These are phyloP conservation scores for Ylistrum balloti DNA, from an alignment of 1,140 invertebrate species.

Conservation along the genomic window DNA sequence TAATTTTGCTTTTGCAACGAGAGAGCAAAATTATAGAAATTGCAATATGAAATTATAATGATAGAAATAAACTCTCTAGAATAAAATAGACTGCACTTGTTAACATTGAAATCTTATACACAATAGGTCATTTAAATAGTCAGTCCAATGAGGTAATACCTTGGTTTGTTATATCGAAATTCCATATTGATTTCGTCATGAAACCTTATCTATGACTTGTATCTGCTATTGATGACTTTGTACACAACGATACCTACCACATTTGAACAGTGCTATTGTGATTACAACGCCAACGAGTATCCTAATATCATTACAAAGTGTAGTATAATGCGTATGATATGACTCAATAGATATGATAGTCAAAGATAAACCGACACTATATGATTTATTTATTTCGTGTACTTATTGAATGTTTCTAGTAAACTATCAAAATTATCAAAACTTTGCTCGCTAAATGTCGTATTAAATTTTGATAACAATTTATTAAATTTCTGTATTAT, in stretches of 20 bases:
- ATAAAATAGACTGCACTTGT: not conserved
- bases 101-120: conserved; percentile 6
- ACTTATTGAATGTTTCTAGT: not conserved
- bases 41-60: too few relatives aligned
- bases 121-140: conserved; percentile 21
- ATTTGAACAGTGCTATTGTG: not conserved
- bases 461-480: not conserved
- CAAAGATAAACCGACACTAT: not conserved
- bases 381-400: not conserved
- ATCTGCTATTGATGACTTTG: conserved; percentile 19
- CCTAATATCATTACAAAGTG: not conserved
- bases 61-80: not conserved
- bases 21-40: too few relatives aligned
- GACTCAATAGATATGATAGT: not conserved
- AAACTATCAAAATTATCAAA: not conserved
- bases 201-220: conserved; percentile 1
- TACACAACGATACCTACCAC: conserved; percentile 17
- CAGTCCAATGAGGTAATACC: not conserved
- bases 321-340: not conserved
- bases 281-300: not conserved
- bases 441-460: not conserved
- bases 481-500: not conserved
- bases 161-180: not conserved
- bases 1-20: too few relatives aligned
- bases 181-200: conserved; percentile 38